phyloP scores from a whole-genome alignment of 1,140 invertebrate species.

The Cyrtorhinus lividipennis region DNA sequence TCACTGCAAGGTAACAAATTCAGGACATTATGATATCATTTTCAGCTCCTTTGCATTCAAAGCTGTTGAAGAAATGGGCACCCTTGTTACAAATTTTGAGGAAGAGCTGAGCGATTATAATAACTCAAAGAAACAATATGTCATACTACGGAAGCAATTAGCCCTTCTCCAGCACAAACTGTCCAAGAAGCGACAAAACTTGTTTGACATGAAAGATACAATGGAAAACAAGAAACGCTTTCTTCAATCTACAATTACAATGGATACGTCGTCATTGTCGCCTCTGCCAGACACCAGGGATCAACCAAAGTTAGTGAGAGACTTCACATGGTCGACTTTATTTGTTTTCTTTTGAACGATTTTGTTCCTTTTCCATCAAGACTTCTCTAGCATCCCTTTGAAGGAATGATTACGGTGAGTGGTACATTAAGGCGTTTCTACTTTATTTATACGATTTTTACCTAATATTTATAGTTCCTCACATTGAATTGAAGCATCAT shows the following conservation, averaged over 20 bases:
- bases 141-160: background rate
- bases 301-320: conserved; percentile 11
- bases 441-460: background rate
- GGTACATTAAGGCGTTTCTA: background rate
- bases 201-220: conserved; percentile 8
- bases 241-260: conserved; percentile 8
- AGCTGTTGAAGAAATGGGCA: conserved; percentile 11
- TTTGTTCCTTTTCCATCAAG: background rate
- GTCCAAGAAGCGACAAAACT: background rate
- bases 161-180: conserved; percentile 8
- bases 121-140: background rate
- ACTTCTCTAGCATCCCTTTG: background rate
- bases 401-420: background rate
- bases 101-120: background rate
- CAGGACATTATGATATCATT: no score
- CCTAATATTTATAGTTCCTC: background rate
- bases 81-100: conserved; percentile 7
- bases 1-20: no score
- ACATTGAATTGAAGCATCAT: no score
- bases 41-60: conserved; percentile 10
- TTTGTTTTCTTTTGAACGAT: background rate
- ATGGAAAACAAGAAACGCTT: conserved; percentile 13
- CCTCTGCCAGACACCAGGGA: conserved; percentile 1
- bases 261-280: background rate
- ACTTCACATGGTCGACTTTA: background rate